phyloP scores from a whole-genome alignment of 2,113 vertebrate species.

The Camelus dromedarius region DNA sequence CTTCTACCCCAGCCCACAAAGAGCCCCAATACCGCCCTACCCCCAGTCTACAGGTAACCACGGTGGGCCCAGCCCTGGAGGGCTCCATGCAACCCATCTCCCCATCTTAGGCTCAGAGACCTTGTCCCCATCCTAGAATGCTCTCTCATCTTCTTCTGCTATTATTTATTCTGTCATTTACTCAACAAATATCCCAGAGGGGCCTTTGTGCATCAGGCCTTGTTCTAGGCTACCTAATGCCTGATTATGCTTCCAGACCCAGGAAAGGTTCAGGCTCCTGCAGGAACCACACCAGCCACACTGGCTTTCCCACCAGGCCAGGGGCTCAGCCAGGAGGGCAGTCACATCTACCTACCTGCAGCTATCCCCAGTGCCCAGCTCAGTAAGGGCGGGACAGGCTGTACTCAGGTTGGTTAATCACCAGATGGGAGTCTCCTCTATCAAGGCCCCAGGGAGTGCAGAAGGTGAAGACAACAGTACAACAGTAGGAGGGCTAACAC shows the following conservation, averaged over 20 bases:
- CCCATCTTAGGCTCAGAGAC: neutral
- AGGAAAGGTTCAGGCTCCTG: neutral
- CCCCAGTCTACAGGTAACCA: neutral
- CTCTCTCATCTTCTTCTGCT: neutral
- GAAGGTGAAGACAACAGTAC: neutral
- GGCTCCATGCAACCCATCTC: neutral
- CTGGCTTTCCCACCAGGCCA: neutral
- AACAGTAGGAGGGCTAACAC: fast-evolving
- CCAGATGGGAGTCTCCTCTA: neutral
- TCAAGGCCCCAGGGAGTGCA: neutral
- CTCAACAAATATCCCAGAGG: neutral
- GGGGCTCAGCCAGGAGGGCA: neutral
- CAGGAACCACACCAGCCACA: neutral
- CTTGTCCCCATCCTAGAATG: neutral
- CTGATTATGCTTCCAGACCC: neutral
- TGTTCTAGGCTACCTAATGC: neutral
- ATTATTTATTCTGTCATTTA: neutral
- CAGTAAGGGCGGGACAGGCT: neutral
- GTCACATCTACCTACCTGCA: neutral
- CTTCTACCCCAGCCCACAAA: neutral
- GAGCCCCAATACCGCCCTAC: fast-evolving
- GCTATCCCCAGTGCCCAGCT: neutral
- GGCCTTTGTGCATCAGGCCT: neutral
- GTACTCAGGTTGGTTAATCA: neutral
- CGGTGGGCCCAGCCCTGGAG: neutral